Conservation (phyloP, 2,888 invertebrate genomes). For the Aromia moschata region DNA sequence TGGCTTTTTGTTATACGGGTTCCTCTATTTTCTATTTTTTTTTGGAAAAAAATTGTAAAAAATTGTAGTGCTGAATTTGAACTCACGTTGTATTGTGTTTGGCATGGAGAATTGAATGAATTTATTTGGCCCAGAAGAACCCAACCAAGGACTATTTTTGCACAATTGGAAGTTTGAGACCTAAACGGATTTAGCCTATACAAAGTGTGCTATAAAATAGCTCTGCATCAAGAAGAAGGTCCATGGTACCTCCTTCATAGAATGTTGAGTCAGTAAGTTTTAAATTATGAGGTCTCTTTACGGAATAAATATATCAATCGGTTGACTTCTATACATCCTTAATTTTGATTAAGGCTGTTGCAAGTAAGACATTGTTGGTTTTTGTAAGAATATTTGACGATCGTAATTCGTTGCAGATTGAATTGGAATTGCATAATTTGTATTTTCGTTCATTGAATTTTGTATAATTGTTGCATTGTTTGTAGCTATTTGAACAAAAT, state of each 20-base stretch:
- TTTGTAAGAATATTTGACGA: neutral
- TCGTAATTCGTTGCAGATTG: neutral
- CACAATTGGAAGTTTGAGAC: neutral
- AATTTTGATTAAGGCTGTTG: constrained; percentile 1
- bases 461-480: neutral
- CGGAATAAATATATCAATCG: neutral
- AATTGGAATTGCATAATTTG: neutral
- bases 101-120: neutral
- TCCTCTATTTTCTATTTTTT: constrained; percentile 27
- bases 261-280: constrained; percentile 24
- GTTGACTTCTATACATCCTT: neutral
- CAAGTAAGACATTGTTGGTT: neutral
- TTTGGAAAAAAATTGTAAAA: constrained; percentile 11
- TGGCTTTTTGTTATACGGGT: neutral
- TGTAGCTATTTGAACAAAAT: neutral
- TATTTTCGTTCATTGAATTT: neutral
- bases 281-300: constrained; percentile 17
- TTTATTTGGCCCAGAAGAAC: constrained; percentile 8
- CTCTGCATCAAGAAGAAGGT: constrained; percentile 21
- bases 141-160: constrained; percentile 24
- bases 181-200: constrained; percentile 4
- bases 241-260: constrained; percentile 2
- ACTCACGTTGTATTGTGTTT: neutral
- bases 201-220: constrained; percentile 18
- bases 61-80: neutral